These are phyloP conservation scores for Sebastes steindachneri DNA, from an alignment of 2,797 vertebrate genomes.

Conservation along the genomic window DNA sequence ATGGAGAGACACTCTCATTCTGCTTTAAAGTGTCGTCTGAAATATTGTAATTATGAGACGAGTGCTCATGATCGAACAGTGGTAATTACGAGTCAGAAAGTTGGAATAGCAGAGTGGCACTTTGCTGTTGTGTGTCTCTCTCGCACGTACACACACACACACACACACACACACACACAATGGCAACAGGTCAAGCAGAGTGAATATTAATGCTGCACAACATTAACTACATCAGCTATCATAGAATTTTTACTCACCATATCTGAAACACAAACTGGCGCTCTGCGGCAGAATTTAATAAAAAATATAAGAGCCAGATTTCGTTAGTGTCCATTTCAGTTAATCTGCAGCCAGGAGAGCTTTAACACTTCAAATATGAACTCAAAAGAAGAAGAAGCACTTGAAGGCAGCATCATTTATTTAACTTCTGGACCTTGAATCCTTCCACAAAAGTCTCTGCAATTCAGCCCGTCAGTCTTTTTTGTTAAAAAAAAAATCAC, in stretches of 20 bases:
- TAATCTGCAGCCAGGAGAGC: neutral
- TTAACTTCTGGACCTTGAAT: neutral
- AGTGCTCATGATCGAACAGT: conserved; percentile 17
- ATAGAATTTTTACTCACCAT: neutral
- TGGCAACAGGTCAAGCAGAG: neutral
- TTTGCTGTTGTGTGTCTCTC: conserved; percentile 4
- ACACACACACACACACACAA: neutral
- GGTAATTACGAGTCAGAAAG: conserved; percentile 46
- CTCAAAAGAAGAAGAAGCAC: neutral
- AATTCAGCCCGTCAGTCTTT: neutral
- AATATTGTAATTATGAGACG: conserved; percentile 52
- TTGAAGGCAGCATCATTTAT: conserved; percentile 26
- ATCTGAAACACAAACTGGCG: neutral
- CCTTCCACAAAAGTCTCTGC: neutral
- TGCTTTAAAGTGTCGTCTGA: conserved; percentile 49
- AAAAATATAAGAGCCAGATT: neutral
- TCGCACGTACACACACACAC: neutral
- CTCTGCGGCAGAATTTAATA: neutral
- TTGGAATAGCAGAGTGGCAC: conserved; percentile 43
- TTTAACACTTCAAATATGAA: neutral
- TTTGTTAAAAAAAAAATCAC: neutral
- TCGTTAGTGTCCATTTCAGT: neutral
- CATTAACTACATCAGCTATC: neutral
- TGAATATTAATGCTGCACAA: neutral
- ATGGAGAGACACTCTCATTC: conserved; percentile 33